Conservation (phyloP, 2,797 vertebrate species). For the Chaenodraco wilsoni region DNA sequence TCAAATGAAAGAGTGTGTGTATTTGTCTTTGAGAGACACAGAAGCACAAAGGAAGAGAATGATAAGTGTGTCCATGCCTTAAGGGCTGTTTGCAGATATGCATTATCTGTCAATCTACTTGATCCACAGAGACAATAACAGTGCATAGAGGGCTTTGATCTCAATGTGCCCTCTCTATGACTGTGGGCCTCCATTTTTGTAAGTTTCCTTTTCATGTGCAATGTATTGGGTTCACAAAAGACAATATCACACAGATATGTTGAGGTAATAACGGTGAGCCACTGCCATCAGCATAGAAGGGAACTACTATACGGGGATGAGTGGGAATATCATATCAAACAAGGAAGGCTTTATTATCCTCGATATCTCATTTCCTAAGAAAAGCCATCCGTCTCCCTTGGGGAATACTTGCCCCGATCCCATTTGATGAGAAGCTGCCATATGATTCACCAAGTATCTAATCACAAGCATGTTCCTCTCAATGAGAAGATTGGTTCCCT, state of each 20-base stretch:
- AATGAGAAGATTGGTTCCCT: background rate
- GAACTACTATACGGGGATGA: constrained; percentile 18
- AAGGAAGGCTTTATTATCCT: constrained; percentile 8
- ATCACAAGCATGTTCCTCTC: constrained; percentile 6
- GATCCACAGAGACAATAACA: constrained; percentile 55
- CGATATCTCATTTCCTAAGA: constrained; percentile 1
- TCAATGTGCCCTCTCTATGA: constrained; percentile 48
- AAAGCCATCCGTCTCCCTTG: background rate
- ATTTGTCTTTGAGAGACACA: constrained; percentile 44
- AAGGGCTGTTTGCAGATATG: constrained; percentile 52
- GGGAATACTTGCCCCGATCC: background rate
- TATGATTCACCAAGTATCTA: constrained; percentile 1
- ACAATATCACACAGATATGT: constrained; percentile 36
- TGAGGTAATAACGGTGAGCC: constrained; percentile 24
- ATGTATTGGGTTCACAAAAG: constrained; percentile 35
- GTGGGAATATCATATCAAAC: constrained; percentile 17
- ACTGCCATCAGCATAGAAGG: constrained; percentile 33
- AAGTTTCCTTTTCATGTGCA: constrained; percentile 31
- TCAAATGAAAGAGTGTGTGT: constrained; percentile 40
- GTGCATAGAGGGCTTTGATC: constrained; percentile 56
- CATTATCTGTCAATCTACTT: constrained; percentile 60
- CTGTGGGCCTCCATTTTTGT: constrained; percentile 36
- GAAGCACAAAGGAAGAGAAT: constrained; percentile 41
- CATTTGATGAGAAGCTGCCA: constrained; percentile 8
- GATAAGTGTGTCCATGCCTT: constrained; percentile 37